Percentiles rank a stretch among this genome's conserved stretches.
Conservation (phyloP, 2,797 vertebrate species). For the Threskiornis aethiopicus region DNA sequence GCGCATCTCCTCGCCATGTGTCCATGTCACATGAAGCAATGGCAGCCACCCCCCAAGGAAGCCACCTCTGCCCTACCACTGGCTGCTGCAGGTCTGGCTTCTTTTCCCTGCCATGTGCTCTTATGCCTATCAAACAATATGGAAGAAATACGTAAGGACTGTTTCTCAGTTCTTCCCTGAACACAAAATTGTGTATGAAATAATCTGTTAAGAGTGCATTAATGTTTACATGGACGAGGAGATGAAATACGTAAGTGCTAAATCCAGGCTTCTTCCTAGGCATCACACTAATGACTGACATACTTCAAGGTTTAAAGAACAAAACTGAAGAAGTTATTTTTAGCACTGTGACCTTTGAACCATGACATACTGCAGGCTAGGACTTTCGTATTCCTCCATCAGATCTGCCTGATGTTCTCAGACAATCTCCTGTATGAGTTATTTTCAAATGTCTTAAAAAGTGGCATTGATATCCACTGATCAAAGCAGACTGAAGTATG, state of each 20-base stretch:
- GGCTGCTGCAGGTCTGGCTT: not conserved
- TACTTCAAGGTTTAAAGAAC: not conserved
- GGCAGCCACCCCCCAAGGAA: not conserved
- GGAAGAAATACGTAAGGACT: not conserved
- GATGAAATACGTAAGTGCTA: not conserved
- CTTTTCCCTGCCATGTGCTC: not conserved
- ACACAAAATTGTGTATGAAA: not conserved
- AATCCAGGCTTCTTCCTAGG: not conserved
- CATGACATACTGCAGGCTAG: not conserved
- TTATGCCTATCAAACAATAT: not conserved
- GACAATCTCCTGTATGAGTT: not conserved
- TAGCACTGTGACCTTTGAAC: not conserved
- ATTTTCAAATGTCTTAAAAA: constrained; percentile 4
- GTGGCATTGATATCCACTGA: not conserved
- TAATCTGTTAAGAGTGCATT: not conserved
- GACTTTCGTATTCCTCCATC: not conserved
- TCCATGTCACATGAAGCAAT: rapidly evolving
- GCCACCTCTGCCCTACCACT: not conserved
- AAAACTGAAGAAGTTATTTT: not conserved
- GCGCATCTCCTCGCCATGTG: rapidly evolving
- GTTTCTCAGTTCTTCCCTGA: not conserved
- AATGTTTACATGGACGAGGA: not conserved
- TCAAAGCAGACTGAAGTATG: not conserved
- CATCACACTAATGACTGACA: not conserved
- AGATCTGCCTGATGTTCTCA: not conserved